Evolutionary conservation across 1,140 invertebrate species (phyloP), one percentile per base, ranked within the genome.

Genomic region (Drosophila setifemur): DNA sequence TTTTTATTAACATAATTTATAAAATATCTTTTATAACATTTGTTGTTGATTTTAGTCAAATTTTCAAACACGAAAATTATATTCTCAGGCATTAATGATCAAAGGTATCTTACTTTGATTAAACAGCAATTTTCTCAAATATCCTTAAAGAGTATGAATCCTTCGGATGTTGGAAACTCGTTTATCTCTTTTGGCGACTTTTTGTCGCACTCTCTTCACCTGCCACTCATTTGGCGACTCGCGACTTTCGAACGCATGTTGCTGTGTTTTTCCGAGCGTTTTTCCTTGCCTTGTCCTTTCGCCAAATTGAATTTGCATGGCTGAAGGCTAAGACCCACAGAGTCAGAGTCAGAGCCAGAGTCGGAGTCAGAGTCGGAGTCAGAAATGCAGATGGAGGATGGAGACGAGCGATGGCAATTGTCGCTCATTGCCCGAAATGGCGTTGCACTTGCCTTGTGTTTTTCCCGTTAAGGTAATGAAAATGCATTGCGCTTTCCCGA

Each of bases 251-350:
- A 67, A 85, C 79, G 79, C 74, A 83, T 83, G 54, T 85, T 60
- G 40, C 53, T 54, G 44, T 52, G 45, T 50, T 44, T 63, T 54
- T 76, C 64, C 53, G 42, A 57, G 52, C 29, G 64, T 73, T 83
- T 68, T 70, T 57, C 52, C 26, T 23, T 21, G 25, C 25, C 37
- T 33, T 19, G 33, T 50, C 58, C 40, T 52, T 61, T 60, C 50
- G 35, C 70, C 70, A 85, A 83, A 83, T 83, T 83, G 81, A 83
- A 83, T 83, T 83, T 85, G 74, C 74, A 78, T 85, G 60, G 64
- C 79, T 67, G 48, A 63, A 61, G 64, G 79, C 79, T 71, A 74
- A 78, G 79, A 37, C 33, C 33, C 33, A 37, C 14, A 37, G 33
- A 37, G 53, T 64, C 79, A 52, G 52, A 23, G 69, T 58, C 58